Percentiles rank a stretch among this genome's conserved stretches.
phyloP scores from a whole-genome alignment of 2,113 vertebrate species.

The Apeltes quadracus region DNA sequence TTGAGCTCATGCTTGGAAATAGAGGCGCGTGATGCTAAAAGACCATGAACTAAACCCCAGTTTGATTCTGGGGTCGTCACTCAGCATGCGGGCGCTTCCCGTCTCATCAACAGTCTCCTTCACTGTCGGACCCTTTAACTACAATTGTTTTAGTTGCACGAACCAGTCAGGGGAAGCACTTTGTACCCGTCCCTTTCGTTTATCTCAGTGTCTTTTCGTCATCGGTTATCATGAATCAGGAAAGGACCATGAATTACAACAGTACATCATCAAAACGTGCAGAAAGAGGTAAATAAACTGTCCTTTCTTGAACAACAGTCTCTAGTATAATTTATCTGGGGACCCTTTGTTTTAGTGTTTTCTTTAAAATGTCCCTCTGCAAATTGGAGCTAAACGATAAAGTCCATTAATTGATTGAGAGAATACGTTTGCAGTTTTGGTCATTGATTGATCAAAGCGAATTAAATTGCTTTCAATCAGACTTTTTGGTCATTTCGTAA shows the following conservation, averaged over 20 bases:
- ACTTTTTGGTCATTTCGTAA: neutral
- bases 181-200: neutral
- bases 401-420: neutral
- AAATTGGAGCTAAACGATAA: neutral
- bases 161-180: neutral
- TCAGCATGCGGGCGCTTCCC: slow-evolving; percentile 41
- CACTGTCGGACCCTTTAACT: neutral
- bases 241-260: neutral
- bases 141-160: neutral
- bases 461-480: neutral
- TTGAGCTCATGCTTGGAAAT: slow-evolving; percentile 4
- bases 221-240: neutral
- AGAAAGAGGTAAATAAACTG: neutral
- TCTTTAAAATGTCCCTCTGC: neutral
- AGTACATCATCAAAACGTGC: neutral
- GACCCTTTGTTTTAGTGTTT: neutral
- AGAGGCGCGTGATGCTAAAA: neutral
- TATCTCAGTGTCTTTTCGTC: neutral
- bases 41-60: neutral
- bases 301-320: neutral
- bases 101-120: slow-evolving; percentile 31
- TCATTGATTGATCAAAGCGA: neutral
- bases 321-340: neutral
- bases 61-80: slow-evolving; percentile 55
- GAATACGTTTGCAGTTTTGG: neutral